Evolutionary conservation across 2,888 invertebrate species (phyloP), one percentile per base, ranked within the genome.

Genomic region (Erebia aethiops): DNA sequence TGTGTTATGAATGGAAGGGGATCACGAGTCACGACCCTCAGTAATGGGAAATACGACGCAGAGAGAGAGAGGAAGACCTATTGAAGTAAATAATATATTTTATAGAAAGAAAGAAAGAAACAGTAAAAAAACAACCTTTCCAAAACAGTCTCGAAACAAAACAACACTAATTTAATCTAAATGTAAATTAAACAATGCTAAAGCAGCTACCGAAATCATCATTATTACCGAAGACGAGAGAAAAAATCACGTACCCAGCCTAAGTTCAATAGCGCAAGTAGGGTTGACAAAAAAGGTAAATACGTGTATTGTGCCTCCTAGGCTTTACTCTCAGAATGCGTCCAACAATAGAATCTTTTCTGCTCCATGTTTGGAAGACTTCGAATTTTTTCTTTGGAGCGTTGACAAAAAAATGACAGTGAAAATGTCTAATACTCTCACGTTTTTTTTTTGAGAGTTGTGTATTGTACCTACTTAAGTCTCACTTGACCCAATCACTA

Each of bases 281-380:
- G 80, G 79, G 87, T 87, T 81, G 76, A 87, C 90, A 90, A 90
- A 74, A 90, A 91, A 87, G 81, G 84, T 88, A 86, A 89, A 87
- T 87, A 87, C 83, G 78, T 81, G 76, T 81, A 86, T 84, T 79
- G 84, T 86, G 82, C 82, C 85, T 89, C 86, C 90, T 91, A 88
- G 86, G 86, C 90, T 88, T 90, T 89, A 88, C 88, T 87, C 87
- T 87, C 82, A 84, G 87, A 88, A 87, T 87, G 84, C 79, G 83
- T 78, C 81, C 82, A 79, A 92, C 89, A 92, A 92, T 87, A 87
- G 88, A 89, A 84, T 89, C 87, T 90, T 89, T 89, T 89, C 87
- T 87, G 80, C 85, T 80, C 86, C 84, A 87, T 88, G 88, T 88
- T 91, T 91, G 92, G 88, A 87, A 89, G 87, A 83, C 82, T 84